These are phyloP conservation scores for Anorthoa munda DNA, from an alignment of 2,888 invertebrate species.

Conservation along the genomic window DNA sequence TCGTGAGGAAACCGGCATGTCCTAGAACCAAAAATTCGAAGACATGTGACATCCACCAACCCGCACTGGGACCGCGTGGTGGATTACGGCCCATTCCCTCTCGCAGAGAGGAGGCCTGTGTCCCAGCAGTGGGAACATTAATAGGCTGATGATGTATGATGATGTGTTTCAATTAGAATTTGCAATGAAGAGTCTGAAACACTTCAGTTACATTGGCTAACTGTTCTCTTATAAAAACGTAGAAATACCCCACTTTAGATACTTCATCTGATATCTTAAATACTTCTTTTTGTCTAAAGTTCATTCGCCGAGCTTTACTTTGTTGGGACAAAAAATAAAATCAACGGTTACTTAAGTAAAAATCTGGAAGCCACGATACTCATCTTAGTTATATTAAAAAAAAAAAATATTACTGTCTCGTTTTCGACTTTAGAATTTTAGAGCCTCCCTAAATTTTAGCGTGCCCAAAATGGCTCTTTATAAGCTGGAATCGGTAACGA, in stretches of 20 bases:
- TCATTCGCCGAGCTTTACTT: slow-evolving; percentile 30
- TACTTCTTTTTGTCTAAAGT: slow-evolving; percentile 37
- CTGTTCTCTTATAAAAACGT: slow-evolving; percentile 21
- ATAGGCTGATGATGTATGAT: no score
- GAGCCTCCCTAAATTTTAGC: slow-evolving; percentile 7
- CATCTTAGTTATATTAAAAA: background rate
- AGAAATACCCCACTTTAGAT: slow-evolving; percentile 37
- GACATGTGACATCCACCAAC: no score
- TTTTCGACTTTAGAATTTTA: slow-evolving; percentile 13
- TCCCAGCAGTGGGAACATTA: no score
- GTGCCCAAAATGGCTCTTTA: slow-evolving; percentile 30
- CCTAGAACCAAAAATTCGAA: no score
- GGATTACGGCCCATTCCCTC: no score
- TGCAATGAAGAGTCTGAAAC: background rate
- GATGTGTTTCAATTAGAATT: slow-evolving; percentile 19
- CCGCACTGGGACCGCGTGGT: no score
- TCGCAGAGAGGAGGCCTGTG: no score
- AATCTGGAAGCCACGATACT: slow-evolving; percentile 6
- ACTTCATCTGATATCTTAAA: slow-evolving; percentile 22
- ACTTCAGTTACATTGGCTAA: slow-evolving; percentile 23
- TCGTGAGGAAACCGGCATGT: no score
- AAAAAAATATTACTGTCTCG: slow-evolving; percentile 8
- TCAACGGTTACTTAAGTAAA: background rate
- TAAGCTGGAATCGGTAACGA: slow-evolving; percentile 27
- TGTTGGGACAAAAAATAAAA: slow-evolving; percentile 11